Percentiles rank a stretch among this genome's conserved stretches.
Evolutionary conservation across 2,888 invertebrate genomes (phyloP).

Genomic region (Hermaeophaga mercurialis): DNA sequence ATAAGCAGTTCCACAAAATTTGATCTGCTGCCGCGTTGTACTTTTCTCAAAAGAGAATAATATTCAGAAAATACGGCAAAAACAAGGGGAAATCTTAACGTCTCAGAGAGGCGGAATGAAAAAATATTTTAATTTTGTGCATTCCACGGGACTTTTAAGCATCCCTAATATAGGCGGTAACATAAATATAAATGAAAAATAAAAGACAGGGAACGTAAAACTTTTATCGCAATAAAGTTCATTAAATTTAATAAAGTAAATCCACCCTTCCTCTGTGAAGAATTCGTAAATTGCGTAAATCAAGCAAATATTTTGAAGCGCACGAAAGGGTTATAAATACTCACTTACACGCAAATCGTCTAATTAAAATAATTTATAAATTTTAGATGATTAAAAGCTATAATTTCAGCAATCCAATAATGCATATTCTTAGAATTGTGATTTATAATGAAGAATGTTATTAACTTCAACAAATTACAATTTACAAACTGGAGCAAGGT

Average conservation of each 20-base stretch:
- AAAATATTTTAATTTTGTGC: constrained; percentile 29
- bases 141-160: constrained; percentile 24
- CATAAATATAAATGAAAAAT: constrained; percentile 37
- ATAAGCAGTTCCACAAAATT: neutral
- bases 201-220: constrained; percentile 30
- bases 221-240: constrained; percentile 39
- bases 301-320: no score
- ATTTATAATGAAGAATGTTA: no score
- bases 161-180: constrained; percentile 24
- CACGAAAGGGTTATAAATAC: no score
- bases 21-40: neutral
- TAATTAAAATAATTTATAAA: no score
- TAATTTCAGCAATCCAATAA: no score
- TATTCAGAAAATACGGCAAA: constrained; percentile 4
- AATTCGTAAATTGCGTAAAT: constrained; percentile 16
- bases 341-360: no score
- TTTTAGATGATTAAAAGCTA: no score
- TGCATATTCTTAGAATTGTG: no score
- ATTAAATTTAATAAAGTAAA: constrained; percentile 42
- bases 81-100: constrained; percentile 17
- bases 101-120: constrained; percentile 13
- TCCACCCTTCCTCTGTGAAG: constrained; percentile 29
- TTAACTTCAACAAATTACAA: no score
- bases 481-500: no score
- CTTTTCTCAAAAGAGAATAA: constrained; percentile 3